phyloP scores from a whole-genome alignment of 2,113 vertebrate genomes.

The Brachyhypopomus occidentalis region DNA sequence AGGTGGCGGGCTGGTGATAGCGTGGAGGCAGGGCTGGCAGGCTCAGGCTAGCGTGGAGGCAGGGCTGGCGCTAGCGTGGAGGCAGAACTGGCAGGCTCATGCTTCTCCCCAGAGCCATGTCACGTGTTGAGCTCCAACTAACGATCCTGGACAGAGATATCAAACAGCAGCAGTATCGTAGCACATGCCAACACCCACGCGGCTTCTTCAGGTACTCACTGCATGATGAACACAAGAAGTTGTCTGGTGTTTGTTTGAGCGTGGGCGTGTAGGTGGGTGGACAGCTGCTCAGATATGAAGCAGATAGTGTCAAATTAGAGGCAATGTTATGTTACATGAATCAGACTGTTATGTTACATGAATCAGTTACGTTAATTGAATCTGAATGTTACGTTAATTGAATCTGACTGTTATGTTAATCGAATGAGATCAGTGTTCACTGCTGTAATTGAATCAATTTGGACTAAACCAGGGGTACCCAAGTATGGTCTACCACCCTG shows the following conservation, averaged over 20 bases:
- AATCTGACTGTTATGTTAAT: background rate
- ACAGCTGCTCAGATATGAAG: conserved; percentile 7
- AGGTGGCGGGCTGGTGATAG: conserved; percentile 51
- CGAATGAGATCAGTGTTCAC: background rate
- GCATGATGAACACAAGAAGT: conserved; percentile 66
- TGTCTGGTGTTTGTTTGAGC: conserved; percentile 43
- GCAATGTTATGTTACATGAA: conserved; percentile 11
- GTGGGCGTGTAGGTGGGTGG: background rate
- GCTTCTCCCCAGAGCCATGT: conserved; percentile 67
- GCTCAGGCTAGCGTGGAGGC: background rate
- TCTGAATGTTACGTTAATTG: background rate
- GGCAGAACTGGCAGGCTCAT: conserved; percentile 53
- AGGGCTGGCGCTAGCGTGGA: background rate
- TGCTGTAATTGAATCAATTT: background rate
- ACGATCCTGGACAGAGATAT: conserved; percentile 74
- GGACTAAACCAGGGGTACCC: background rate
- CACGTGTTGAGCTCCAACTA: conserved; percentile 74
- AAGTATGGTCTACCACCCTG: too few species aligned
- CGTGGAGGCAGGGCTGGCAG: conserved; percentile 12
- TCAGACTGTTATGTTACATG: background rate
- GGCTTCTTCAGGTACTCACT: conserved; percentile 70
- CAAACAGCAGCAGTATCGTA: conserved; percentile 64
- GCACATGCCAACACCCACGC: conserved; percentile 65
- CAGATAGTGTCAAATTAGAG: conserved; percentile 42
- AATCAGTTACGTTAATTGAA: background rate